Conservation (phyloP, 2,113 vertebrate species). For the Corydoras sp. region DNA sequence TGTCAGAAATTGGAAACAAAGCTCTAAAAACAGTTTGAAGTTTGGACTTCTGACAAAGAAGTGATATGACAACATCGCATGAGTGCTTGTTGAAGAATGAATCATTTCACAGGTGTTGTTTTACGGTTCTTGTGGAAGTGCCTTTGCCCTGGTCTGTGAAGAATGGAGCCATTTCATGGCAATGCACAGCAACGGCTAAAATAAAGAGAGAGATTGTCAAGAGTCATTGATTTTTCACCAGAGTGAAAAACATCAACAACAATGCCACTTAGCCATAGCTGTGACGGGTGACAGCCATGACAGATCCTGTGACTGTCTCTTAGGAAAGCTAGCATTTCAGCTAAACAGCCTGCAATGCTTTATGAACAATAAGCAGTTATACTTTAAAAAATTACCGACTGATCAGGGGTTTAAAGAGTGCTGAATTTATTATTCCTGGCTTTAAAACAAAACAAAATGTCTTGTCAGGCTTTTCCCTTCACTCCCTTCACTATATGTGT, state of each 20-base stretch:
- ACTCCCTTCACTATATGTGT: not conserved
- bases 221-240: constrained; percentile 42
- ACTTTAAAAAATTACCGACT: not conserved
- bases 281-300: constrained; percentile 13
- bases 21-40: not conserved
- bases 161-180: constrained; percentile 41
- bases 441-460: not conserved
- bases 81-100: constrained; percentile 29
- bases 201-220: constrained; percentile 44
- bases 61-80: constrained; percentile 8
- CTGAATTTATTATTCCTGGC: not conserved
- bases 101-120: constrained; percentile 24
- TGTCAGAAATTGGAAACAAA: not conserved
- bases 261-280: constrained; percentile 35
- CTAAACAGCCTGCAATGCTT: constrained; percentile 5
- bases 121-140: constrained; percentile 4
- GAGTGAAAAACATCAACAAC: constrained; percentile 42
- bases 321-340: constrained; percentile 18
- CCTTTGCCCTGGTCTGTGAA: constrained; percentile 44
- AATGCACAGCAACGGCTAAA: constrained; percentile 27
- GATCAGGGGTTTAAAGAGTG: not conserved
- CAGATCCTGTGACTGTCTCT: constrained; percentile 10
- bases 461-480: constrained; percentile 13
- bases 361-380: constrained; percentile 12
- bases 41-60: constrained; percentile 9